Evolutionary conservation across 2,113 vertebrate genomes (phyloP).

Genomic region (Anguilla japonica): DNA sequence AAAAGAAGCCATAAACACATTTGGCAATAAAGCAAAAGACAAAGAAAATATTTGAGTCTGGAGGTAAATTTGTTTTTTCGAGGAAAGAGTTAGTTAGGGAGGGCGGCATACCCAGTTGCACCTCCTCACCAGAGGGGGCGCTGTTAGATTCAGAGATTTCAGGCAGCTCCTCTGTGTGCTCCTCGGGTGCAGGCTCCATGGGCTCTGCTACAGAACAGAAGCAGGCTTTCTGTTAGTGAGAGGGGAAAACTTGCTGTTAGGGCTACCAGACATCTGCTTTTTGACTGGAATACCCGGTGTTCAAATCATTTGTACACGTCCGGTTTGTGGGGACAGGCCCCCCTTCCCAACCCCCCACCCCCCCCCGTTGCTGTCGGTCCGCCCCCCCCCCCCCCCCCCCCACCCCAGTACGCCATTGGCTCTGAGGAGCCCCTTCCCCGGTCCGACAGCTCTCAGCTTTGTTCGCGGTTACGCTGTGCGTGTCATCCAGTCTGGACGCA

Average conservation of each 20-base stretch:
- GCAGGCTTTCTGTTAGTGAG: constrained; percentile 21
- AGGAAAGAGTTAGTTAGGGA: not conserved
- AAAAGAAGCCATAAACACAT: not conserved
- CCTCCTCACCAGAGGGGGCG: constrained; percentile 76
- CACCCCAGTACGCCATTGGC: too few relatives aligned
- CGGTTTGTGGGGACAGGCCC: too few relatives aligned
- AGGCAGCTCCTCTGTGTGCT: constrained; percentile 56
- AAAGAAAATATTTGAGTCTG: not conserved
- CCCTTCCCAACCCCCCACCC: too few relatives aligned
- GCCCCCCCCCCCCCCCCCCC: too few relatives aligned
- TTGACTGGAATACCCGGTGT: too few relatives aligned
- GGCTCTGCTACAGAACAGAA: constrained; percentile 61
- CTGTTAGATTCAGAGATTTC: constrained; percentile 75
- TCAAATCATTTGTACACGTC: too few relatives aligned
- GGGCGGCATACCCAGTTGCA: constrained; percentile 47
- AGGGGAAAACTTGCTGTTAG: not conserved
- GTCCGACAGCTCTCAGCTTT: too few relatives aligned
- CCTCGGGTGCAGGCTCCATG: constrained; percentile 19
- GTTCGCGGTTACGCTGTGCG: too few relatives aligned
- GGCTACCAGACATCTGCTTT: not conserved
- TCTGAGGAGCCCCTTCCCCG: too few relatives aligned
- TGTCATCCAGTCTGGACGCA: too few relatives aligned
- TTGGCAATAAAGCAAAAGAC: not conserved
- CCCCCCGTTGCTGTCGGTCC: too few relatives aligned
- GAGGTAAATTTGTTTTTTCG: not conserved